Percentiles rank a stretch among this genome's conserved stretches.
phyloP scores from a whole-genome alignment of 64 coral and sea anemone genomes.

The Montipora foliosa region DNA sequence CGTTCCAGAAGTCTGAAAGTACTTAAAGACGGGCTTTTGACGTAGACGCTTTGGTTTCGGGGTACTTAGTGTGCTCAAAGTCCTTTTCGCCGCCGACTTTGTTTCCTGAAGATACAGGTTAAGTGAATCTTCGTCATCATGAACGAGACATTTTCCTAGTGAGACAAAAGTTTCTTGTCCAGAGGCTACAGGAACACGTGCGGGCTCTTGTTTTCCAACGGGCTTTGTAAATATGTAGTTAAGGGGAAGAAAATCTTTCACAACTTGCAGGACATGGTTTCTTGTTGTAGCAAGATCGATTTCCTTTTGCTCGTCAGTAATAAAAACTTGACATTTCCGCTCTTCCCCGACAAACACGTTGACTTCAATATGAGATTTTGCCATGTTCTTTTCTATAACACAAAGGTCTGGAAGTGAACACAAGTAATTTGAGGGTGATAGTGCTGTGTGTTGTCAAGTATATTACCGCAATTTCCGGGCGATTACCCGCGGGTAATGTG shows the following conservation, averaged over 20 bases:
- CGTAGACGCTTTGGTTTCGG: constrained; percentile 43
- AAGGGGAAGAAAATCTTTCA: constrained; percentile 28
- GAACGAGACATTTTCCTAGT: constrained; percentile 23
- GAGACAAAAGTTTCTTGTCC: constrained; percentile 45
- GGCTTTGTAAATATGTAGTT: constrained; percentile 27
- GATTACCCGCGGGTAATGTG: no score
- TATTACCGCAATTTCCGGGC: not conserved
- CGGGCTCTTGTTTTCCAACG: constrained; percentile 7
- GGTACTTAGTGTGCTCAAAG: constrained; percentile 28
- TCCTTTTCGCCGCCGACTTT: constrained; percentile 7
- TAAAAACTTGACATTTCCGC: constrained; percentile 42
- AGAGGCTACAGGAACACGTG: constrained; percentile 26
- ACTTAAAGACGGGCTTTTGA: constrained; percentile 39
- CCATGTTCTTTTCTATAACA: constrained; percentile 6
- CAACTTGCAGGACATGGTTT: constrained; percentile 42
- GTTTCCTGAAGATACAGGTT: constrained; percentile 42
- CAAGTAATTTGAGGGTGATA: constrained; percentile 20
- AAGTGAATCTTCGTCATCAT: constrained; percentile 27
- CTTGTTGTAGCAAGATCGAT: constrained; percentile 26
- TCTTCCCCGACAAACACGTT: constrained; percentile 48
- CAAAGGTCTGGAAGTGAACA: constrained; percentile 25
- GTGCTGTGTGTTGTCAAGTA: constrained; percentile 27
- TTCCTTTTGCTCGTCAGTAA: constrained; percentile 39
- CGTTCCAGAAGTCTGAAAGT: constrained; percentile 25
- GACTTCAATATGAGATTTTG: constrained; percentile 5